Evolutionary conservation across 2,888 invertebrate species (phyloP), one percentile per base, ranked within the genome.

Genomic region (Deilephila elpenor): DNA sequence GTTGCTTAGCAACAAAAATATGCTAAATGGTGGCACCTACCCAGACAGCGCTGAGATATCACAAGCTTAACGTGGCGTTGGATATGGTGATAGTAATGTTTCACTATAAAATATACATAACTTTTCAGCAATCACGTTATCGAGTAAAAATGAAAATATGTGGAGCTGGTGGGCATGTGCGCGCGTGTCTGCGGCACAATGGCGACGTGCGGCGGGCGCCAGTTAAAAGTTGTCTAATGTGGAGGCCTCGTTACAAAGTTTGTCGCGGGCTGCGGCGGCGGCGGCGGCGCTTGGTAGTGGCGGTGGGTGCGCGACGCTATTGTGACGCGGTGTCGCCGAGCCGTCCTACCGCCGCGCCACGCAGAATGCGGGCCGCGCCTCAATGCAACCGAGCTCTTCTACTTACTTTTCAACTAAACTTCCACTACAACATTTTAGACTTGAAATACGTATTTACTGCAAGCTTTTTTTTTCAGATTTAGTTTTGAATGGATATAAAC

Each of bases 231-330:
- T 67, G 51, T 4, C 37, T 44, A 17, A 20, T 37, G 64, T 64
- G 34, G 62, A 56, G 56, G n/a, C 56, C 67, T 67, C 67, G 67
- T 67, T 67, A 67, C 44, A 25, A 67, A 67, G 67, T 67, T 64
- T 34, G 44, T n/a, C 44, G 51, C 44, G 20, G 64, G 44, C 44
- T 44, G 14, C 44, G 44, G 14, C 44, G 44, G 44, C 11, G 11
- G 32, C 5, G 5, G 32, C 5, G 32, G 32, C 3, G 32, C 32
- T 14, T 11, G 11, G 44, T 44, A 44, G 44, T 44, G 37, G 37
- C 37, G 8, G 37, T 34, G 37, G 37, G 37, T 37, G 1, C 8
- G 37, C 44, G 44, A 11, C 56, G 56, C 19, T 20, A 51, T 51
- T 51, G 51, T 51, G 67, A 5, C 32, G 32, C 32, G 32, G 3